Conservation (phyloP, 1,140 invertebrate species). For the Paracyclopina nana region DNA sequence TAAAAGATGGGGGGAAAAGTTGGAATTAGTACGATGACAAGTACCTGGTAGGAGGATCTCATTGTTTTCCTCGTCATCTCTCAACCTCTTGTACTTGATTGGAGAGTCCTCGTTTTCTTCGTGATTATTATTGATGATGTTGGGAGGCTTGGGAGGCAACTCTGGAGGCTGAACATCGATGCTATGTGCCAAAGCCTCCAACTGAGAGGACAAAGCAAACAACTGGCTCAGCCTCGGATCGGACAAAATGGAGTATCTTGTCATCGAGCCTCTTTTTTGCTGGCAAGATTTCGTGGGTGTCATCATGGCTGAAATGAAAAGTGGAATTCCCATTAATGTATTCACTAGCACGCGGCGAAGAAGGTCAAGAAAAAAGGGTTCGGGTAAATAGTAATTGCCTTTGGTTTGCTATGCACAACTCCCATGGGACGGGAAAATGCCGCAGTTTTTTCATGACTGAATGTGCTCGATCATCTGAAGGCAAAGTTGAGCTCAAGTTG, state of each 20-base stretch:
- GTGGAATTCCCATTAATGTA: too few relatives aligned
- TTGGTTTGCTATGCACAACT: too few relatives aligned
- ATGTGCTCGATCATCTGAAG: too few relatives aligned
- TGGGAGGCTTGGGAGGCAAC: background rate
- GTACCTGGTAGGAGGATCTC: background rate
- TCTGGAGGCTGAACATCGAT: background rate
- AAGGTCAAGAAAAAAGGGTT: too few relatives aligned
- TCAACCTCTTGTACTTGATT: background rate
- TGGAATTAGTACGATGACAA: background rate
- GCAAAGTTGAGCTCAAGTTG: too few relatives aligned
- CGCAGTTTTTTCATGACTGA: too few relatives aligned
- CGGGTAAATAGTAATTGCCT: too few relatives aligned
- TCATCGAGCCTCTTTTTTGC: too few relatives aligned
- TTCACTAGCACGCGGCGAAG: too few relatives aligned
- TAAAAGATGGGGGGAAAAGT: background rate
- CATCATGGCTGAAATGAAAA: too few relatives aligned
- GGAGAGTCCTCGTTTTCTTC: background rate
- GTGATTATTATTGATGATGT: background rate
- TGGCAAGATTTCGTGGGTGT: too few relatives aligned
- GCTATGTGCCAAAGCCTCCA: conserved; percentile 1
- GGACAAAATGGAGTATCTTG: background rate
- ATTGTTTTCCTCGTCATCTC: background rate
- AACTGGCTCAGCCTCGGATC: background rate
- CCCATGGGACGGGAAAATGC: too few relatives aligned
- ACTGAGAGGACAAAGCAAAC: background rate